A percentile compares a stretch with the other conserved stretches of the same genome.
These are phyloP conservation scores for Anomalospiza imberbis DNA, from an alignment of 2,797 vertebrate genomes.

Conservation along the genomic window DNA sequence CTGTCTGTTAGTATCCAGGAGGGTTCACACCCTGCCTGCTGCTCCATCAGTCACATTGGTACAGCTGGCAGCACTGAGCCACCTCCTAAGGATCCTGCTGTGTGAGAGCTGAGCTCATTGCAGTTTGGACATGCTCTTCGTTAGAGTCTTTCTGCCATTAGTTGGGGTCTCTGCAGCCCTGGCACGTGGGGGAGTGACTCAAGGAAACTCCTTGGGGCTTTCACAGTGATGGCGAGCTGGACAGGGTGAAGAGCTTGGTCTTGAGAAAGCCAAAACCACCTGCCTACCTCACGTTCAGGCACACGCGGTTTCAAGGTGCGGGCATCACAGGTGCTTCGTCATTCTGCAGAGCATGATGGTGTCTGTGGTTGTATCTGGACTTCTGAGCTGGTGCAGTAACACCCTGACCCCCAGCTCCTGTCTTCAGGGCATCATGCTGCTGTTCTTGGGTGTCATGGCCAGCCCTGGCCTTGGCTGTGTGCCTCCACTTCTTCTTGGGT, in stretches of 20 bases:
- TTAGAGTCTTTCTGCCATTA: not conserved
- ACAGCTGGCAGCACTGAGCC: not conserved
- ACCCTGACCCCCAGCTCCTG: not conserved
- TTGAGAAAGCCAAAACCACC: not conserved
- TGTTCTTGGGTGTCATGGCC: not conserved
- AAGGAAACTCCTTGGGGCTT: not conserved
- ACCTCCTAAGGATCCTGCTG: rapidly evolving
- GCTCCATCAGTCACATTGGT: not conserved
- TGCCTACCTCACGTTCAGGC: not conserved
- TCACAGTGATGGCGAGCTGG: not conserved
- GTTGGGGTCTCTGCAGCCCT: not conserved
- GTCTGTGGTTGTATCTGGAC: not conserved
- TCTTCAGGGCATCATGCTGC: not conserved
- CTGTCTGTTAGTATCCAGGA: not conserved
- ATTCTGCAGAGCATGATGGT: not conserved
- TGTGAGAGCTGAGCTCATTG: not conserved
- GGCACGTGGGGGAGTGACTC: not conserved
- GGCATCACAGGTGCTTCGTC: not conserved
- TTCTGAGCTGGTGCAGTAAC: not conserved
- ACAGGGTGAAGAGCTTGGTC: not conserved
- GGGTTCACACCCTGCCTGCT: not conserved
- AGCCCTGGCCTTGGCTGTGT: not conserved
- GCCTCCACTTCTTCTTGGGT: rapidly evolving
- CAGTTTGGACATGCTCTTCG: rapidly evolving
- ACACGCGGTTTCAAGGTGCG: rapidly evolving